phyloP scores from a whole-genome alignment of 1,140 invertebrate species.

The Ceratosolen solmsi region DNA sequence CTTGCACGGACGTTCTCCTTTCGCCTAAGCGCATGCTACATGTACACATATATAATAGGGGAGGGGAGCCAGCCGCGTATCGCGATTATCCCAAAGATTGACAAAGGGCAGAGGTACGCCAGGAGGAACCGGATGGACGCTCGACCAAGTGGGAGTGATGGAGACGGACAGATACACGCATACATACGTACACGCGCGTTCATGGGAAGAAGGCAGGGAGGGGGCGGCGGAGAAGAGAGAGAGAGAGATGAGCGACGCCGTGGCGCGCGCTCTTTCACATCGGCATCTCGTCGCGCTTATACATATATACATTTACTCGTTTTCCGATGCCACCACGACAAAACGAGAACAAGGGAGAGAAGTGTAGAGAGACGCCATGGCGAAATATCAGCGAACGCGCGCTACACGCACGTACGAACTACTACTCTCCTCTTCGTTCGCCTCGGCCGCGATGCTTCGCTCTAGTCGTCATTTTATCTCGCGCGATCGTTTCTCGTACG shows the following conservation, averaged over 20 bases:
- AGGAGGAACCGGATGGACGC: slow-evolving; percentile 13
- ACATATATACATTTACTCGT: background rate
- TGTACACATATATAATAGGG: background rate
- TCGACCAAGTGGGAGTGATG: slow-evolving; percentile 20
- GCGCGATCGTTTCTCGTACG: background rate
- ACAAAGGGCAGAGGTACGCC: slow-evolving; percentile 34
- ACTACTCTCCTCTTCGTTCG: background rate
- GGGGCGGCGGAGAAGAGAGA: slow-evolving; percentile 1
- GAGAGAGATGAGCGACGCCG: slow-evolving; percentile 15
- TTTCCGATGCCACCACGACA: slow-evolving; percentile 35
- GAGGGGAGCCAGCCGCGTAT: background rate
- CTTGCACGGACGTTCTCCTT: too few species aligned
- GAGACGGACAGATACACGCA: background rate
- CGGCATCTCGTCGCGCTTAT: slow-evolving; percentile 8
- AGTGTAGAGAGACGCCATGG: slow-evolving; percentile 14
- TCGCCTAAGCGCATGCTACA: background rate
- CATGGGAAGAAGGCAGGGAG: background rate
- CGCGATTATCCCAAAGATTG: slow-evolving; percentile 23
- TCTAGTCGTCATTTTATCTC: slow-evolving; percentile 14
- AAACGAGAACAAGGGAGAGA: background rate
- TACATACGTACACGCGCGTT: background rate
- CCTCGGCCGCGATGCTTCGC: background rate
- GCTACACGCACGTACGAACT: background rate
- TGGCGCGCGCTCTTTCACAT: slow-evolving; percentile 27
- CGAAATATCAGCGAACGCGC: slow-evolving; percentile 8